Evolutionary conservation across 2,888 invertebrate genomes (phyloP), one percentile per base, ranked within the genome.

Genomic region (Polymixis lichenea): DNA sequence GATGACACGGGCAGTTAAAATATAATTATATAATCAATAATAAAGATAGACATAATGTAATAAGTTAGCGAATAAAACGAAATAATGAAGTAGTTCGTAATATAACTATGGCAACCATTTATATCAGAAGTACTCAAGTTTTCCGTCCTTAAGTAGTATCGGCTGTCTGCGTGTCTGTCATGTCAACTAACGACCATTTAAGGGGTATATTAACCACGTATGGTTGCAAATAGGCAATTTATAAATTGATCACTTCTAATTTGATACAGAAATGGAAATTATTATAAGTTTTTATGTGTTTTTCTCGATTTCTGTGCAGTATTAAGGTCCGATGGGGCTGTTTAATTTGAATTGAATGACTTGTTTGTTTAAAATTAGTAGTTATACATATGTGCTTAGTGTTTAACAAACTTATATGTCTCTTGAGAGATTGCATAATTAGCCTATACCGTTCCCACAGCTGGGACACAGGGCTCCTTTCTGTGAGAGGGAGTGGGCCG

Each of bases 191-290:
- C 72, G 72, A 53, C 95, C 95, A 89, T 95, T 85, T 93, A 94
- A 84, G 93, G 94, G 78, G 80, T 90, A 90, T 93, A 94, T 94
- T 94, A 94, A 93, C 93, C 93, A 90, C 91, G 92, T 95, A 94
- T 92, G 93, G 95, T 94, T 93, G 92, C 92, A 95, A 94, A 94
- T 93, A 91, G 90, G 89, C 92, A 91, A 93, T 94, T 95, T 94
- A 94, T 94, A 93, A 92, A 91, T 91, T 90, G 84, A 86, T 85
- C 79, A 86, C 84, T 88, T 91, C 91, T 90, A 90, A 91, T 90
- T 90, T 72, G 78, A 82, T 49, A 85, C 86, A 55, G 68, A 87
- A 86, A 92, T 91, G 91, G 91, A 86, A 91, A 92, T 94, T 92
- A 94, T 93, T 94, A 93, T 91, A 91, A 87, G 91, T 92, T 93